Percentiles rank a stretch among this genome's conserved stretches.
These are phyloP conservation scores for Triplophysa bombifrons DNA, from an alignment of 2,797 vertebrate species.

Conservation along the genomic window DNA sequence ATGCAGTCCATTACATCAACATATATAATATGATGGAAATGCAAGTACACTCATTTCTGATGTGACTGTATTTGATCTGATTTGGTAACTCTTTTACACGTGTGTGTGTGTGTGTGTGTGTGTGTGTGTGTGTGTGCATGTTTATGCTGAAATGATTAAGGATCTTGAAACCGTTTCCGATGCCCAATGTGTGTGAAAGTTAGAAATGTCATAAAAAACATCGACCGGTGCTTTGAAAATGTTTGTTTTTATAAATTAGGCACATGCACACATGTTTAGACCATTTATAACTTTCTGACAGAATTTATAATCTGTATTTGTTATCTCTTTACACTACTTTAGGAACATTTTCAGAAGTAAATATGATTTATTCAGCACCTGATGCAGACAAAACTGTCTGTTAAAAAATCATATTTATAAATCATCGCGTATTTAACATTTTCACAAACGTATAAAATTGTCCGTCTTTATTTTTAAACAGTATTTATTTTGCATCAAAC, in stretches of 20 bases:
- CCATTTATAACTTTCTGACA: not conserved
- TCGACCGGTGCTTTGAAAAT: constrained; percentile 20
- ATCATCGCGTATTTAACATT: not conserved
- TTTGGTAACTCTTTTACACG: not conserved
- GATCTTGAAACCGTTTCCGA: not conserved
- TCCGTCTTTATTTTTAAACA: too few relatives aligned
- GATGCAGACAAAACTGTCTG: not conserved
- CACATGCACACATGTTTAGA: too few relatives aligned
- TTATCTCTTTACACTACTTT: not conserved
- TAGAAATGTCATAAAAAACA: constrained; percentile 34
- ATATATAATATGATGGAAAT: not conserved
- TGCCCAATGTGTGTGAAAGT: constrained; percentile 31
- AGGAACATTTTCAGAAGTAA: not conserved
- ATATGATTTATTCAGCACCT: not conserved
- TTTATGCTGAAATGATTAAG: constrained; percentile 3
- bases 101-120: not conserved
- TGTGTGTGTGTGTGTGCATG: not conserved
- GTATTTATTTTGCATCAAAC: not conserved
- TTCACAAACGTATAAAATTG: too few relatives aligned
- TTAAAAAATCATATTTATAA: not conserved
- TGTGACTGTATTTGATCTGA: not conserved
- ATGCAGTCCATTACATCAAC: not conserved
- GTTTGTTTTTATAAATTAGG: not conserved
- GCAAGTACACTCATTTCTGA: not conserved
- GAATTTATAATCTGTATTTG: too few relatives aligned